Conservation (phyloP, 1,140 invertebrate species). For the Luehdorfia chinensis region DNA sequence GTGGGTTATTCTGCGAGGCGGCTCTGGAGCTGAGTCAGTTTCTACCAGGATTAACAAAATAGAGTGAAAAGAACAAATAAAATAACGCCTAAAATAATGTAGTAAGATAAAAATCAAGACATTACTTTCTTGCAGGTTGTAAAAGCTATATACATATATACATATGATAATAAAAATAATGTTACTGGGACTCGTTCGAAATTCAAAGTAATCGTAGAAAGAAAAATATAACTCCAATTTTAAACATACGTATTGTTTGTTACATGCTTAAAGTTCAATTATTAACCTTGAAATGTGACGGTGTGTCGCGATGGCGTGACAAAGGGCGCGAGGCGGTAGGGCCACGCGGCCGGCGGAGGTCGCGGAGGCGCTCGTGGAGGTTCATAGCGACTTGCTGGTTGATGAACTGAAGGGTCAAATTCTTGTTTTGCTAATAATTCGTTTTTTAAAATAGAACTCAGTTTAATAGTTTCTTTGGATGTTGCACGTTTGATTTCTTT, state of each 20-base stretch:
- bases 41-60: constrained; percentile 79
- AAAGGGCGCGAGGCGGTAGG: constrained; percentile 70
- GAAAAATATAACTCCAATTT: constrained; percentile 51
- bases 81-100: neutral
- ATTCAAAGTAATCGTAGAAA: too few species aligned
- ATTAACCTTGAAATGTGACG: constrained; percentile 88
- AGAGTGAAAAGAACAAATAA: constrained; percentile 34
- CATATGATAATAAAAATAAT: too few species aligned
- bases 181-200: too few species aligned
- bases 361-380: constrained; percentile 77
- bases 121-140: too few species aligned
- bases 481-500: constrained; percentile 36
- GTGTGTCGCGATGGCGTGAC: constrained; percentile 79
- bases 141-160: too few species aligned
- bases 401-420: constrained; percentile 86
- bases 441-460: constrained; percentile 80
- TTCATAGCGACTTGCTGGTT: constrained; percentile 86
- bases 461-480: constrained; percentile 54
- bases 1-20: constrained; percentile 79
- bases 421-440: constrained; percentile 82
- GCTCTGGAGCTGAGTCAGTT: constrained; percentile 80
- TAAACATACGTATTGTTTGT: constrained; percentile 41
- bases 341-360: constrained; percentile 70
- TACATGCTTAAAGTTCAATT: constrained; percentile 39
- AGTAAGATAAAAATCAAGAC: constrained; percentile 1